phyloP scores from a whole-genome alignment of 2,888 invertebrate genomes.

The Barypeithes pellucidus region DNA sequence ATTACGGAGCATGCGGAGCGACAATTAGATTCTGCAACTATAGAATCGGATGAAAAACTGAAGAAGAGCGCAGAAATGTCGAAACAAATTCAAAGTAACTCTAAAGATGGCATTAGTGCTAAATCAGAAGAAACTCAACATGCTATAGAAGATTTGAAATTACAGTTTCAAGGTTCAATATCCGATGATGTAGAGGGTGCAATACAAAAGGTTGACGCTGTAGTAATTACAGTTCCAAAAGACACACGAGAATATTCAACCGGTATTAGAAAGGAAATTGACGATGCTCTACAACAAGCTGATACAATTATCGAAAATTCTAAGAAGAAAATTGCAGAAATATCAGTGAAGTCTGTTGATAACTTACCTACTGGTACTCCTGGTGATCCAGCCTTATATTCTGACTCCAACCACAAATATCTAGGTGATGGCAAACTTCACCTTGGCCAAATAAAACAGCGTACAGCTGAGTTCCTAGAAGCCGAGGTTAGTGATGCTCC shows the following conservation, averaged over 20 bases:
- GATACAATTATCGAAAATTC: constrained; percentile 15
- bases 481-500: constrained; percentile 43
- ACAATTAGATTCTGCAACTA: not conserved
- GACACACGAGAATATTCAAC: not conserved
- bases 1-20: not conserved
- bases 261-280: constrained; percentile 5
- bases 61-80: constrained; percentile 44
- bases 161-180: constrained; percentile 13
- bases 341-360: constrained; percentile 44
- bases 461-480: constrained; percentile 57
- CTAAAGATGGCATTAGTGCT: constrained; percentile 16
- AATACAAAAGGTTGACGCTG: not conserved
- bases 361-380: constrained; percentile 28
- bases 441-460: constrained; percentile 53
- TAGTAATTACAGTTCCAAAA: not conserved
- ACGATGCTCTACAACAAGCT: constrained; percentile 5
- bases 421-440: constrained; percentile 29
- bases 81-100: constrained; percentile 26
- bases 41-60: not conserved
- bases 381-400: constrained; percentile 26
- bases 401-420: constrained; percentile 34
- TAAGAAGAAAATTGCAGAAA: constrained; percentile 42
- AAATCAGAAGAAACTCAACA: constrained; percentile 36
- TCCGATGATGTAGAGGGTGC: not conserved
- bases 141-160: constrained; percentile 30